Conservation (phyloP, 2,797 vertebrate species). For the Melanotaenia boesemani region DNA sequence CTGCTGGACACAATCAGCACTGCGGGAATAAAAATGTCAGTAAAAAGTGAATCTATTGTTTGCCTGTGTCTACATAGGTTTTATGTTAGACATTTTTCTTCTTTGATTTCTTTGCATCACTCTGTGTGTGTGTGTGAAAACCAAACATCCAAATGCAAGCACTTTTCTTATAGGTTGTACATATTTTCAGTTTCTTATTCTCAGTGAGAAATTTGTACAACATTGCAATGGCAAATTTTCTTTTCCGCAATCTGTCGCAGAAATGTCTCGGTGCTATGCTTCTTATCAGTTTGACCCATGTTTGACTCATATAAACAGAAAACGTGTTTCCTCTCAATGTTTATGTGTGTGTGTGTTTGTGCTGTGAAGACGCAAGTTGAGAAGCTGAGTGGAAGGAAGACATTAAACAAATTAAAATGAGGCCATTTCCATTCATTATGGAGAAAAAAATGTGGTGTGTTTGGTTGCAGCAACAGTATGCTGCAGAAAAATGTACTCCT, state of each 20-base stretch:
- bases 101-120: neutral
- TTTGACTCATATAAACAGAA: neutral
- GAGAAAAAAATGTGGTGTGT: too few species aligned
- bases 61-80: too few species aligned
- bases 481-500: too few species aligned
- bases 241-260: neutral
- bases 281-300: neutral
- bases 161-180: slow-evolving; percentile 1
- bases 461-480: too few species aligned
- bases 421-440: neutral
- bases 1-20: slow-evolving; percentile 50
- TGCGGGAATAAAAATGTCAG: neutral
- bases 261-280: neutral
- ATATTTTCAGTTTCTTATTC: neutral
- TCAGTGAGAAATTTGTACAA: slow-evolving; percentile 1
- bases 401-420: slow-evolving; percentile 1
- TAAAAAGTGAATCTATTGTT: neutral
- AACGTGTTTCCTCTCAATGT: neutral
- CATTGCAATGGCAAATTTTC: neutral
- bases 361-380: neutral
- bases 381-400: neutral
- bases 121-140: neutral
- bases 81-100: neutral
- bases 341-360: slow-evolving; percentile 3
- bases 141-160: neutral